Conservation (phyloP, 1,140 invertebrate genomes). For the Spodoptera frugiperda region DNA sequence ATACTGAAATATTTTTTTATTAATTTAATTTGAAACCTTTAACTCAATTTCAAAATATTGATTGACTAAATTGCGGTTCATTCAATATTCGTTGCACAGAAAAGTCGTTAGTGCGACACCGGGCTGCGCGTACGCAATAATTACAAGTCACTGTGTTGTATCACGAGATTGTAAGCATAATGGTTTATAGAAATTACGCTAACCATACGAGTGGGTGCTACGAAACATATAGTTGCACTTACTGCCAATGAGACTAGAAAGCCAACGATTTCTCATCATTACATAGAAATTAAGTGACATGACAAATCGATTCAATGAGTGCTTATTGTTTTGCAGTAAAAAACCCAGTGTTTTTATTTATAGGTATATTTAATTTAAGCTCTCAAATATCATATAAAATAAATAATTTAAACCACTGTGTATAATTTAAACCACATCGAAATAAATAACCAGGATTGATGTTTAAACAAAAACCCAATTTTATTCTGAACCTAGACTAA, state of each 20-base stretch:
- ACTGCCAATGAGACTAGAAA: constrained; percentile 56
- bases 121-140: constrained; percentile 32
- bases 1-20: neutral
- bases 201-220: constrained; percentile 3
- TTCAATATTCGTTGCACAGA: constrained; percentile 8
- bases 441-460: neutral
- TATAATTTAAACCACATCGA: too few species aligned
- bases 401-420: too few species aligned
- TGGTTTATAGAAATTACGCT: constrained; percentile 43
- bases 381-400: too few species aligned
- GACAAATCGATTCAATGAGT: neutral
- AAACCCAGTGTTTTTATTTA: too few species aligned
- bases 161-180: constrained; percentile 33
- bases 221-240: constrained; percentile 23
- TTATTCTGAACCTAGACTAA: too few species aligned
- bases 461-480: neutral
- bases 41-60: constrained; percentile 1
- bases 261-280: constrained; percentile 60
- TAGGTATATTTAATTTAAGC: neutral
- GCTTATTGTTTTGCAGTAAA: neutral
- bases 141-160: constrained; percentile 31
- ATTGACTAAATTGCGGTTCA: neutral
- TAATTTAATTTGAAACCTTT: neutral
- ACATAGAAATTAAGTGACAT: constrained; percentile 54
- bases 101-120: neutral